A percentile compares a stretch with the other conserved stretches of the same genome.
Conservation (phyloP, 1,140 invertebrate species). For the Hyposmocoma kahamanoa region DNA sequence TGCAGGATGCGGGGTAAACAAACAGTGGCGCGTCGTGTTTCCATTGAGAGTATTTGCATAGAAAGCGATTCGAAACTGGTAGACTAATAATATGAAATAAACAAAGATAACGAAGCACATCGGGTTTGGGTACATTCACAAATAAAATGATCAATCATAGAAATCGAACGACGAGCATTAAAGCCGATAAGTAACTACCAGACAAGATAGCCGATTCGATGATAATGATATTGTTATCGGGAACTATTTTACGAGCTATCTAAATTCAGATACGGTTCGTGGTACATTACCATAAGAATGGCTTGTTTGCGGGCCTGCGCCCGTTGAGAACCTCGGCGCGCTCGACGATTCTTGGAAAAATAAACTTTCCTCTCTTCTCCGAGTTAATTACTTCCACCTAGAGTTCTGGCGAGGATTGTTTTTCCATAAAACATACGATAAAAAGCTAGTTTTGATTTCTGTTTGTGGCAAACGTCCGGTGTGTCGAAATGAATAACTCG, state of each 20-base stretch:
- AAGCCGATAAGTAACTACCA: not conserved
- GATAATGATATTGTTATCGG: conserved; percentile 1
- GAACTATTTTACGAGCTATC: conserved; percentile 9
- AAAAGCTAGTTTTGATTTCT: not conserved
- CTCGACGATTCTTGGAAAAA: conserved; percentile 20
- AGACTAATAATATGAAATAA: conserved; percentile 19
- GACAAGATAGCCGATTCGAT: not conserved
- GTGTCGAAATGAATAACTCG: conserved; percentile 12
- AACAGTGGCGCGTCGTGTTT: conserved; percentile 29
- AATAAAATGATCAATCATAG: conserved; percentile 1
- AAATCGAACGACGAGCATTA: not conserved
- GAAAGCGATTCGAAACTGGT: conserved; percentile 23
- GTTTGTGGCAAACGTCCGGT: not conserved
- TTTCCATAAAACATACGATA: conserved; percentile 8
- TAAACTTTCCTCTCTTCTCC: conserved; percentile 30
- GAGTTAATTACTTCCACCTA: conserved; percentile 29
- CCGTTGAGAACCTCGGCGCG: not conserved
- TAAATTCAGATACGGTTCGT: conserved; percentile 13
- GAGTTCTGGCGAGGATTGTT: conserved; percentile 11
- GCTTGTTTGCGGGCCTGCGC: conserved; percentile 24
- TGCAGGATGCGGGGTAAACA: conserved; percentile 31
- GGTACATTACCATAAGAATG: conserved; percentile 49
- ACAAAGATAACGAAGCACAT: conserved; percentile 3
- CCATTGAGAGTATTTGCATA: conserved; percentile 45
- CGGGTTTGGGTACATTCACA: not conserved